phyloP scores from a whole-genome alignment of 2,113 vertebrate species.

The Amia ocellicauda region DNA sequence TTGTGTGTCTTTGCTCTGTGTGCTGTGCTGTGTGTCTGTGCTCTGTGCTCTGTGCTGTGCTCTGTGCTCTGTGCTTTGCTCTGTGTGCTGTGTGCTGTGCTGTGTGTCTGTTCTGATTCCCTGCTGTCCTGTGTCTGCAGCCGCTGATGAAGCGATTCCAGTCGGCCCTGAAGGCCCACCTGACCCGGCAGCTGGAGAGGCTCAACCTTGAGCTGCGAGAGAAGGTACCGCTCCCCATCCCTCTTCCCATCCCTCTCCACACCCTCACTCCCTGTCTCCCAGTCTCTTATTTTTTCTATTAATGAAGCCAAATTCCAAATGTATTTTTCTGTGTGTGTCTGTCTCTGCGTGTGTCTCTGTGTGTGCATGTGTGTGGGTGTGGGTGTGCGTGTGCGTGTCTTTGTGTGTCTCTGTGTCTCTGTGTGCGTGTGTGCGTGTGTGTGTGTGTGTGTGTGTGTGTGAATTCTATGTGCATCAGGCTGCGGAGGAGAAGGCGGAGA shows the following conservation, averaged over 20 bases:
- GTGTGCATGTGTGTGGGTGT: no score
- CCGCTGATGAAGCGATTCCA: constrained; percentile 82
- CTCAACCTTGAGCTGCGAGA: constrained; percentile 62
- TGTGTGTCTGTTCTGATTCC: not conserved
- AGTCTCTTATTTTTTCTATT: not conserved
- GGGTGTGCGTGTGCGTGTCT: no score
- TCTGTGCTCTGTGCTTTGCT: constrained; percentile 1
- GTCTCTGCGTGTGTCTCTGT: no score
- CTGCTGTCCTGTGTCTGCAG: constrained; percentile 47
- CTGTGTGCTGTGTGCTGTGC: constrained; percentile 9
- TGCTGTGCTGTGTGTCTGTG: no score
- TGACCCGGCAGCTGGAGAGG: constrained; percentile 71
- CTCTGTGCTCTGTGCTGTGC: not conserved
- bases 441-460: no score
- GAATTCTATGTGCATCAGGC: no score
- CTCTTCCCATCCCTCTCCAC: not conserved
- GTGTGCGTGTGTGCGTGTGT: no score
- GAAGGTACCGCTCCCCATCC: constrained; percentile 62
- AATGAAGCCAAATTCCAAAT: not conserved
- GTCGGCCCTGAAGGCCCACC: constrained; percentile 67
- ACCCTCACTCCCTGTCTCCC: not conserved
- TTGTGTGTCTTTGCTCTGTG: no score
- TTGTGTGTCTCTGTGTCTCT: no score
- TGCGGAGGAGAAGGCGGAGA: no score
- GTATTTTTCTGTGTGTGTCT: not conserved